phyloP scores from a whole-genome alignment of 2,888 invertebrate genomes.

The Coenonympha arcania region DNA sequence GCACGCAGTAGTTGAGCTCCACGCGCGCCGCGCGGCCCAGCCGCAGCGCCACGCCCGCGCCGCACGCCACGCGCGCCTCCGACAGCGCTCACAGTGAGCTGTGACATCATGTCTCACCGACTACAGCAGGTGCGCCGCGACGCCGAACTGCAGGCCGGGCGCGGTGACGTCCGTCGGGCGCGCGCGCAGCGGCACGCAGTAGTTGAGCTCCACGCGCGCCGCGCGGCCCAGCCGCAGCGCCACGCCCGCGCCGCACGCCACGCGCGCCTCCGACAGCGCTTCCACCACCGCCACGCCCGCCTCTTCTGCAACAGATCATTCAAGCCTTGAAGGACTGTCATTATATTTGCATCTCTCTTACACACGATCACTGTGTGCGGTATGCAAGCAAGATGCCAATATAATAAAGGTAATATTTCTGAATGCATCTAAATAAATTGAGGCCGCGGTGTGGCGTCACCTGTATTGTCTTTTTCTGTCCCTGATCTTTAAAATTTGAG shows the following conservation, averaged over 20 bases:
- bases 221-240: constrained; percentile 85
- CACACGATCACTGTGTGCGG: too few relatives aligned
- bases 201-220: constrained; percentile 96
- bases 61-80: constrained; percentile 81
- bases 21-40: constrained; percentile 88
- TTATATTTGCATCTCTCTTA: too few relatives aligned
- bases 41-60: constrained; percentile 88
- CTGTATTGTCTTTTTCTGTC: too few relatives aligned
- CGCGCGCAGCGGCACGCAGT: constrained; percentile 84
- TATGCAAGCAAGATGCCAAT: too few relatives aligned
- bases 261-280: constrained; percentile 64
- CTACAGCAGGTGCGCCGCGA: constrained; percentile 76
- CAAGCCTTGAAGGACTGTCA: too few relatives aligned
- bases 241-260: constrained; percentile 88
- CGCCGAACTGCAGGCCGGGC: constrained; percentile 87
- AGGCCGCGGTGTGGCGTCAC: too few relatives aligned
- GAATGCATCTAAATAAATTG: too few relatives aligned
- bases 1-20: constrained; percentile 95
- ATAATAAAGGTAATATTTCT: too few relatives aligned
- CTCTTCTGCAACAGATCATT: neutral
- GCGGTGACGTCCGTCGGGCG: constrained; percentile 77
- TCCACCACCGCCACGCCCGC: constrained; percentile 28
- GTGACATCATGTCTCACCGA: too few relatives aligned
- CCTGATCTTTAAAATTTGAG: too few relatives aligned
- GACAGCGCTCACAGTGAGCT: too few relatives aligned